phyloP scores from a whole-genome alignment of 2,797 vertebrate species.

The Manis pentadactyla region DNA sequence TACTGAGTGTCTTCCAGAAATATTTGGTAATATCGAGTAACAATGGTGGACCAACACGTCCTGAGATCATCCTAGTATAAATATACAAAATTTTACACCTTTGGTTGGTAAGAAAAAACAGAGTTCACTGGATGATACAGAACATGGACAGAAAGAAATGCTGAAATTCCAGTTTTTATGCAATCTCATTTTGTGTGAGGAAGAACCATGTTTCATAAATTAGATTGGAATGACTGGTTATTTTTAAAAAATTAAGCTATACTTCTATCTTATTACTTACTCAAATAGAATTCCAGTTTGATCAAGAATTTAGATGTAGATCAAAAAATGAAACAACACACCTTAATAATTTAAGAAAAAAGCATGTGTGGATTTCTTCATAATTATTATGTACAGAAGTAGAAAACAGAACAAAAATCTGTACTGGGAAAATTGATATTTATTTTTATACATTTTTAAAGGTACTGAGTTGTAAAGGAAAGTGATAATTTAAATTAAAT shows the following conservation, averaged over 20 bases:
- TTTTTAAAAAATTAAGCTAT: neutral
- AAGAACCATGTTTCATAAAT: neutral
- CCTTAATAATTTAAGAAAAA: neutral
- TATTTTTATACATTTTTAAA: neutral
- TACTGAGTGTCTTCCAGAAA: neutral
- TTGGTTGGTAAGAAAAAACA: neutral
- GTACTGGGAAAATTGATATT: neutral
- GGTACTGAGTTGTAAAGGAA: neutral
- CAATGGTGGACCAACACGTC: rapidly evolving
- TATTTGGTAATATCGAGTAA: neutral
- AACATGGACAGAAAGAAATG: neutral
- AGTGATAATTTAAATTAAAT: neutral
- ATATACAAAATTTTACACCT: neutral
- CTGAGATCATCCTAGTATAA: neutral
- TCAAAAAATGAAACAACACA: neutral
- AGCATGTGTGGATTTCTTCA: neutral
- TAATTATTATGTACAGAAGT: neutral
- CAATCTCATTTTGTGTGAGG: neutral
- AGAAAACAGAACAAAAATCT: neutral
- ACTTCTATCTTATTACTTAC: neutral
- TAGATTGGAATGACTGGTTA: neutral
- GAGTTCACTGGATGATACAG: neutral
- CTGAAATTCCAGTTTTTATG: neutral
- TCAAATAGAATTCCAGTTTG: neutral
- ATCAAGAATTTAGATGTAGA: neutral